Percentiles rank a stretch among this genome's conserved stretches.
Conservation (phyloP, 2,888 invertebrate genomes). For the Chrysodeixis includens region DNA sequence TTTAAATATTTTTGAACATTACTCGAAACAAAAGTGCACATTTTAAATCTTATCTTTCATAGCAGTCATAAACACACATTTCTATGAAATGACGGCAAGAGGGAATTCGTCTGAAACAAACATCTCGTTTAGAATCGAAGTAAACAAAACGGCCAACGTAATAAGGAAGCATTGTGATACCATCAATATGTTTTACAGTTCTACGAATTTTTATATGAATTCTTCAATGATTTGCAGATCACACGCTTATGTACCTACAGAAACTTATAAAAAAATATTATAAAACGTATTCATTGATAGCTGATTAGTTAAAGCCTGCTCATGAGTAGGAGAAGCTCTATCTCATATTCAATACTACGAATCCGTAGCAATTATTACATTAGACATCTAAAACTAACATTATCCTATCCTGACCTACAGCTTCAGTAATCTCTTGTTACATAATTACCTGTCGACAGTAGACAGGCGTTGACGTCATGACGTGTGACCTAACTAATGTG, state of each 20-base stretch:
- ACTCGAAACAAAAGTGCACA: not conserved
- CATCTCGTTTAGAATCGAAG: slow-evolving; percentile 7
- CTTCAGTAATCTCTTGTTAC: not conserved
- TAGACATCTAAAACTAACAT: not conserved
- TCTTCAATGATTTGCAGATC: not conserved
- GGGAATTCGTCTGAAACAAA: slow-evolving; percentile 20
- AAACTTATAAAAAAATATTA: not conserved
- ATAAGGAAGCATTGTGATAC: not conserved
- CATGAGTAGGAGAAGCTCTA: too few relatives aligned
- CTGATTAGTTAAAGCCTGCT: too few relatives aligned
- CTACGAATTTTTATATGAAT: not conserved
- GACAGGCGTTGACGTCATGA: too few relatives aligned
- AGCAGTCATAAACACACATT: not conserved
- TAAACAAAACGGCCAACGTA: slow-evolving; percentile 9
- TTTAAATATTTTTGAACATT: not conserved
- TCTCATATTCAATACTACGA: too few relatives aligned
- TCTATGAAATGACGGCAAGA: slow-evolving; percentile 7
- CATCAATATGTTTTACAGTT: not conserved
- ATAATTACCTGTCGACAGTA: too few relatives aligned
- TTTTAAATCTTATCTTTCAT: not conserved
- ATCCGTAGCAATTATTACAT: too few relatives aligned
- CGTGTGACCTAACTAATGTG: too few relatives aligned
- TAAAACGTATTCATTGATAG: too few relatives aligned
- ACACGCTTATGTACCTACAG: not conserved
- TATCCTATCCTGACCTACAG: not conserved